A percentile compares a stretch with the other conserved stretches of the same genome.
phyloP scores from a whole-genome alignment of 2,113 vertebrate genomes.

The Ammodytes dubius region DNA sequence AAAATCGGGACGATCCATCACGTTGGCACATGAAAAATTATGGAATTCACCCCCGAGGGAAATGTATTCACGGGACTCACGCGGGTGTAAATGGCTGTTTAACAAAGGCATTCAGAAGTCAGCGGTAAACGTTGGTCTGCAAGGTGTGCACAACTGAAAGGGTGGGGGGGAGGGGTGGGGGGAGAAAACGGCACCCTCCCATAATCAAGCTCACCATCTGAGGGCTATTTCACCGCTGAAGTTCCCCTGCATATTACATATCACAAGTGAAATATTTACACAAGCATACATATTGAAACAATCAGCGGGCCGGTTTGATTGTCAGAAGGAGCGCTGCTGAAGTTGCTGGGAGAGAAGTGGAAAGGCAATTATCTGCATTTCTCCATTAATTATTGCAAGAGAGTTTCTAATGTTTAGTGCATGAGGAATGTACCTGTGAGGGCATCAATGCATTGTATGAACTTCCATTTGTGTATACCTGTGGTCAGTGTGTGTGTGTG shows the following conservation, averaged over 20 bases:
- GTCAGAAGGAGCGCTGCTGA: constrained; percentile 32
- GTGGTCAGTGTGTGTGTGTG: not conserved
- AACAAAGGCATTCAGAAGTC: constrained; percentile 85
- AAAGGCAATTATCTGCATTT: constrained; percentile 42
- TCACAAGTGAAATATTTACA: constrained; percentile 64
- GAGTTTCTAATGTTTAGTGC: constrained; percentile 21
- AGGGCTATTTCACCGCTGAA: constrained; percentile 19
- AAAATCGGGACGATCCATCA: constrained; percentile 85
- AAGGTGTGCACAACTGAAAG: constrained; percentile 53
- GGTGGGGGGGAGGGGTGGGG: not conserved
- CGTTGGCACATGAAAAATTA: constrained; percentile 83
- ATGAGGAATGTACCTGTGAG: constrained; percentile 8
- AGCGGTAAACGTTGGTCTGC: constrained; percentile 65
- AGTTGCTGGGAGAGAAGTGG: constrained; percentile 38
- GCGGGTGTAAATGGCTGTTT: constrained; percentile 70
- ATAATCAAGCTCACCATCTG: constrained; percentile 57
- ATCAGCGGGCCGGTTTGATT: constrained; percentile 41
- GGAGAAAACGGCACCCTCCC: constrained; percentile 40
- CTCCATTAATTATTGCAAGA: constrained; percentile 44
- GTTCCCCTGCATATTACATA: constrained; percentile 51
- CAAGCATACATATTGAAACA: constrained; percentile 49
- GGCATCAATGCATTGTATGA: not conserved
- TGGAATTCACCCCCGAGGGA: constrained; percentile 76
- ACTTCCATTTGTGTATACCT: not conserved
- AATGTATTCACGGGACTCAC: constrained; percentile 74